Evolutionary conservation across 2,113 vertebrate genomes (phyloP).

Genomic region (Tachycineta bicolor): DNA sequence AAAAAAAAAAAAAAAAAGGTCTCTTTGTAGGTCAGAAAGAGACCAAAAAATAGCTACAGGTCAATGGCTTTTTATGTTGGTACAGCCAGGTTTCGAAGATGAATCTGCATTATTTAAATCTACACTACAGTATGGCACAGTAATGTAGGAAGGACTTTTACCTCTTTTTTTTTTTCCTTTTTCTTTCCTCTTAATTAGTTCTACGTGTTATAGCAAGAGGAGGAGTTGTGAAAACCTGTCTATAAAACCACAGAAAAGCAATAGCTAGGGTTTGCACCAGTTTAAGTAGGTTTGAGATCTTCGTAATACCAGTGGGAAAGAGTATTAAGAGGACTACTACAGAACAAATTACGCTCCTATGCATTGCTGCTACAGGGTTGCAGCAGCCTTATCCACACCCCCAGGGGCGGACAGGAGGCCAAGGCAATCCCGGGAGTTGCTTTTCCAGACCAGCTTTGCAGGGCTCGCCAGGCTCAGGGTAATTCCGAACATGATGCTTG

Average conservation of each 20-base stretch:
- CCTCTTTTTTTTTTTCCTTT: accelerated
- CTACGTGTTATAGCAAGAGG: background rate
- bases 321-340: background rate
- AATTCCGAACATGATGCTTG: constrained; percentile 63
- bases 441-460: background rate
- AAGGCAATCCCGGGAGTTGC: background rate
- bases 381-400: background rate
- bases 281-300: background rate
- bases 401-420: background rate
- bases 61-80: background rate
- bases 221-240: background rate
- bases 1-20: background rate
- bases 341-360: background rate
- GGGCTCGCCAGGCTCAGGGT: background rate
- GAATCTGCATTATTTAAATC: background rate
- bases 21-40: background rate
- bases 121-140: background rate
- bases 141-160: background rate
- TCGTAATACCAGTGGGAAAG: accelerated
- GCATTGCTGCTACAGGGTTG: background rate
- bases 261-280: background rate
- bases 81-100: background rate
- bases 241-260: background rate
- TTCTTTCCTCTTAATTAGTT: background rate
- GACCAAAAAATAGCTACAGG: background rate